Evolutionary conservation across 2,113 vertebrate genomes (phyloP).

Genomic region (Abramis brama): DNA sequence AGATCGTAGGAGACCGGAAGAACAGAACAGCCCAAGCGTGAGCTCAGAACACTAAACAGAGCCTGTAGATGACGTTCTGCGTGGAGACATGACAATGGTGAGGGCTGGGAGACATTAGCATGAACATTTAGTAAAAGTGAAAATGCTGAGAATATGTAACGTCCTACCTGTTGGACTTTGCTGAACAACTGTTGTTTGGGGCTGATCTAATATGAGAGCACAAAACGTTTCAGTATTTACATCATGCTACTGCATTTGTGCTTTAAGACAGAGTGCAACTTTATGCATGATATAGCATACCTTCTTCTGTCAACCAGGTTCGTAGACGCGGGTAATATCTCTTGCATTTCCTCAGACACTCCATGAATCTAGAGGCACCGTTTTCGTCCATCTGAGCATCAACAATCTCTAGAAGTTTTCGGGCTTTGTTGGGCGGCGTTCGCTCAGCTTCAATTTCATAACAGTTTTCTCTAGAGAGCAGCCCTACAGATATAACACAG

Average conservation of each 20-base stretch:
- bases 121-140: neutral
- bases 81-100: neutral
- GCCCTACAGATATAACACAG: conserved; percentile 53
- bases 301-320: conserved; percentile 53
- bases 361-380: conserved; percentile 55
- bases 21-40: conserved; percentile 58
- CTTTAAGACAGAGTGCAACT: neutral
- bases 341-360: conserved; percentile 61
- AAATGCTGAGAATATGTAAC: neutral
- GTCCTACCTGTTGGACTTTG: conserved; percentile 63
- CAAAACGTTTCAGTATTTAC: neutral
- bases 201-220: neutral
- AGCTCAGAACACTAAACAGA: conserved; percentile 58
- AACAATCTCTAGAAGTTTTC: conserved; percentile 66
- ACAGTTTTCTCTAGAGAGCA: conserved; percentile 64
- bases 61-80: conserved; percentile 58
- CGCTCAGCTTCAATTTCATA: conserved; percentile 61
- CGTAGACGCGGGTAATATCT: conserved; percentile 65
- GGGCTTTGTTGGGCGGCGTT: conserved; percentile 56
- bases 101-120: neutral
- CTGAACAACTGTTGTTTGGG: conserved; percentile 27
- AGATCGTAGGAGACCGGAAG: conserved; percentile 60
- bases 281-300: neutral
- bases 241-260: neutral
- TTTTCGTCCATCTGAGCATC: conserved; percentile 65